Evolutionary conservation across 2,888 invertebrate genomes (phyloP), one percentile per base, ranked within the genome.

Genomic region (Ochropleura leucogaster): DNA sequence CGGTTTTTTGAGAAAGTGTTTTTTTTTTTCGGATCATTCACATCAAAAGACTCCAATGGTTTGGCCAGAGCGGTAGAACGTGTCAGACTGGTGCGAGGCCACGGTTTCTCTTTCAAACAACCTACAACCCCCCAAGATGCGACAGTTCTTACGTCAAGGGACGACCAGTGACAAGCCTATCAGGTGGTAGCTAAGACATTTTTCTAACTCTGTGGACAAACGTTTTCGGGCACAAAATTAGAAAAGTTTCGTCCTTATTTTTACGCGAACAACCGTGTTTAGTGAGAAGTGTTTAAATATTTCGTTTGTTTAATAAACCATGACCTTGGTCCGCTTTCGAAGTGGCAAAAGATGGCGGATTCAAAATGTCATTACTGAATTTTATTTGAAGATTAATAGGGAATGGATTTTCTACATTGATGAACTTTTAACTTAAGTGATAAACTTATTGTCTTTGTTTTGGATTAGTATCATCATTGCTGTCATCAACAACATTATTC

Each of bases 251-350:
- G 30, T 80, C 77, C 84, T 87, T 80, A 88, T 89, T 89, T 89
- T 89, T 83, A 86, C 82, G 62, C 64, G 64, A 74, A 66, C 69
- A 72, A 46, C 63, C 65, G 57, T 72, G 75, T 88, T 88, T 80
- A 87, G 86, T 88, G 89, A 89, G 89, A 90, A 92, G 89, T 90
- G 89, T 90, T 92, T 90, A 92, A 93, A 92, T 93, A 93, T 93
- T 92, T 90, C 90, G 88, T 90, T 90, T 89, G 89, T 89, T 92
- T 92, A 90, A 87, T 87, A 90, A 89, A 87, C 77, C 82, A 79
- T 74, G 82, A 66, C 85, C 84, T 88, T 49, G 55, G 49, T 40
- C 30, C 59, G 83, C 80, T 87, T 89, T 82, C 80, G 69, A 80
- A 86, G 79, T 85, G 82, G 80, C 46, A 10, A 68, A 78, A 75